These are phyloP conservation scores for Xylota segnis DNA, from an alignment of 2,888 invertebrate species.

Conservation along the genomic window DNA sequence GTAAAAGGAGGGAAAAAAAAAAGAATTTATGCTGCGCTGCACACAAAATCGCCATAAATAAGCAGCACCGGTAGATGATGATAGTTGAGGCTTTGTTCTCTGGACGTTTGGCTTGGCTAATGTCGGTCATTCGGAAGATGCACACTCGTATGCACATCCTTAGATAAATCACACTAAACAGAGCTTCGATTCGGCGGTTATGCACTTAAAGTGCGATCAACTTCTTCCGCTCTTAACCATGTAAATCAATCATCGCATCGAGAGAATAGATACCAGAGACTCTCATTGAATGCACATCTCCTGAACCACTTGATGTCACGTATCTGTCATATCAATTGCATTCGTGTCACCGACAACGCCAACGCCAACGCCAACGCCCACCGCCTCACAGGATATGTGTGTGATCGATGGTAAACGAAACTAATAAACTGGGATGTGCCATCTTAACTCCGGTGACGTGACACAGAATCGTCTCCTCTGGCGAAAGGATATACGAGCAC, in stretches of 20 bases:
- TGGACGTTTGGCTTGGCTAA: constrained; percentile 30
- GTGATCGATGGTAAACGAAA: constrained; percentile 74
- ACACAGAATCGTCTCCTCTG: constrained; percentile 16
- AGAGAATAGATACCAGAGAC: not conserved
- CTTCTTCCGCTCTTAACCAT: no score
- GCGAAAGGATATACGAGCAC: constrained; percentile 39
- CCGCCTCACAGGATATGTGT: constrained; percentile 19
- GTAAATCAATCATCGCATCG: constrained; percentile 21
- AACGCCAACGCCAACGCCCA: not conserved
- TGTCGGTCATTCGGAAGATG: constrained; percentile 43
- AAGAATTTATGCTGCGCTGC: constrained; percentile 60
- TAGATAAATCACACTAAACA: no score
- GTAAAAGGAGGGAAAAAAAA: constrained; percentile 31
- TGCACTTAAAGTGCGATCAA: no score
- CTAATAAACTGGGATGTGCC: constrained; percentile 67
- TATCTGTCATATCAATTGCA: constrained; percentile 64
- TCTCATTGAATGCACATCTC: not conserved
- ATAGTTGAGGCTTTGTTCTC: constrained; percentile 24
- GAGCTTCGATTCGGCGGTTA: no score
- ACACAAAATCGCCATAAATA: constrained; percentile 72
- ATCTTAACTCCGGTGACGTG: constrained; percentile 45
- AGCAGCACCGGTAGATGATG: constrained; percentile 32
- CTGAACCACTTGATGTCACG: constrained; percentile 48
- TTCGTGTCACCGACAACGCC: not conserved
- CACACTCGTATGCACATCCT: no score